A percentile compares a stretch with the other conserved stretches of the same genome.
phyloP scores from a whole-genome alignment of 2,113 vertebrate genomes.

The Pelobates fuscus region DNA sequence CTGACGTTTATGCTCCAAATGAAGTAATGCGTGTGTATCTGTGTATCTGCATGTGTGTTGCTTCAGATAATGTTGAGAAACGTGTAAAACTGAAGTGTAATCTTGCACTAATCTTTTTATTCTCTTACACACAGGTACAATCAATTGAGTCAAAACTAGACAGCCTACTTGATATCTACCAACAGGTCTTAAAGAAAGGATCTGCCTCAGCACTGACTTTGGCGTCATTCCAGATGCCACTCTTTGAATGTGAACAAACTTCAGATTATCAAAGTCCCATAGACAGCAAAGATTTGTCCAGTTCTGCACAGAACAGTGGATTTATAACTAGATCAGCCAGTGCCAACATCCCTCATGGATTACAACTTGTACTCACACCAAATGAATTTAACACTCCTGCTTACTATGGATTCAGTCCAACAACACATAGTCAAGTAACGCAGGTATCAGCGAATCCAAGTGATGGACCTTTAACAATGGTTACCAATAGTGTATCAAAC shows the following conservation, averaged over 20 bases:
- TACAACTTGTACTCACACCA: slow-evolving; percentile 87
- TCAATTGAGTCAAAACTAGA: slow-evolving; percentile 96
- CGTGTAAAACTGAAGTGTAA: too few species aligned
- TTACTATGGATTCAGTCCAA: slow-evolving; percentile 80
- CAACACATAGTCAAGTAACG: slow-evolving; percentile 73
- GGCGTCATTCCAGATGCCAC: slow-evolving; percentile 84
- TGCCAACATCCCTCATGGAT: slow-evolving; percentile 82
- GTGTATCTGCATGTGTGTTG: too few species aligned
- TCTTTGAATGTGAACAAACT: slow-evolving; percentile 90
- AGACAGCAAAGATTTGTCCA: slow-evolving; percentile 83
- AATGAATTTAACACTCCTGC: slow-evolving; percentile 84
- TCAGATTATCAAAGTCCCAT: slow-evolving; percentile 88
- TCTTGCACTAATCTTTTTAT: slow-evolving; percentile 26
- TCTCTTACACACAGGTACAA: slow-evolving; percentile 76
- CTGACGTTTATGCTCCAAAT: too few species aligned
- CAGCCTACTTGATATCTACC: slow-evolving; percentile 91
- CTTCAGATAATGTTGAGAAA: too few species aligned
- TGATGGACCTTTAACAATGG: slow-evolving; percentile 67
- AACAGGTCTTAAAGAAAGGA: slow-evolving; percentile 89
- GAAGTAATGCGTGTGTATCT: too few species aligned
- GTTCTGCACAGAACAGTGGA: slow-evolving; percentile 79
- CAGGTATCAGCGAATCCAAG: slow-evolving; percentile 77
- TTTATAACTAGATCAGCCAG: slow-evolving; percentile 79
- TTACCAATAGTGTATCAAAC: slow-evolving; percentile 74
- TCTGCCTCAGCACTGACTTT: slow-evolving; percentile 83